These are phyloP conservation scores for Pangasius sanitwongsei DNA, from an alignment of 2,797 vertebrate species.

Conservation along the genomic window DNA sequence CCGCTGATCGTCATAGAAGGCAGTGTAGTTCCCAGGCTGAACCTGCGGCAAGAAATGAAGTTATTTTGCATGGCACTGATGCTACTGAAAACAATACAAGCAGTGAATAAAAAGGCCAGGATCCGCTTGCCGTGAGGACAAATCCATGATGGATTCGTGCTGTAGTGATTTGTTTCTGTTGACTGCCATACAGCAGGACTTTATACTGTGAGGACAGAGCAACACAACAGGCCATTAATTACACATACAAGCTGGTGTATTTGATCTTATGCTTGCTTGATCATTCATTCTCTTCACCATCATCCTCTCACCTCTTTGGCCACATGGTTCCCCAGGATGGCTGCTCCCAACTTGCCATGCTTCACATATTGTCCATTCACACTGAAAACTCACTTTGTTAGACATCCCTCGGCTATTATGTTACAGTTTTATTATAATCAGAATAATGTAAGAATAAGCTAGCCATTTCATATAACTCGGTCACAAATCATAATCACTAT, in stretches of 20 bases:
- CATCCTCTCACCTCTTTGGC: conserved; percentile 77
- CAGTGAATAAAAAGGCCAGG: neutral
- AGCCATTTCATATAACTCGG: neutral
- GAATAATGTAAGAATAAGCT: neutral
- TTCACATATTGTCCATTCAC: conserved; percentile 80
- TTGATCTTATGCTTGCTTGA: neutral
- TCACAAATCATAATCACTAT: neutral
- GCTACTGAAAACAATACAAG: neutral
- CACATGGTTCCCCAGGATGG: conserved; percentile 79
- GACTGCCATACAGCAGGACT: conserved; percentile 82
- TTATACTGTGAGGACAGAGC: conserved; percentile 74
- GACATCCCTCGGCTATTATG: neutral
- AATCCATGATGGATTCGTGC: conserved; percentile 79
- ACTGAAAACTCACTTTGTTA: conserved; percentile 62
- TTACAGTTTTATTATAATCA: neutral
- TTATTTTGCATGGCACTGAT: neutral
- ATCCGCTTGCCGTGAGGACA: conserved; percentile 74
- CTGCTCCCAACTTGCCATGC: conserved; percentile 84
- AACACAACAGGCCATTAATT: neutral
- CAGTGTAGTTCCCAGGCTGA: conserved; percentile 79
- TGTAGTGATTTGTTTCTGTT: conserved; percentile 78
- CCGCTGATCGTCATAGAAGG: conserved; percentile 84
- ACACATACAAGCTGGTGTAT: too few relatives aligned
- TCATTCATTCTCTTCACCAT: neutral
- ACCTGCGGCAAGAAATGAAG: conserved; percentile 66